phyloP scores from a whole-genome alignment of 92 coral and sea anemone species.

The Ricordea florida region DNA sequence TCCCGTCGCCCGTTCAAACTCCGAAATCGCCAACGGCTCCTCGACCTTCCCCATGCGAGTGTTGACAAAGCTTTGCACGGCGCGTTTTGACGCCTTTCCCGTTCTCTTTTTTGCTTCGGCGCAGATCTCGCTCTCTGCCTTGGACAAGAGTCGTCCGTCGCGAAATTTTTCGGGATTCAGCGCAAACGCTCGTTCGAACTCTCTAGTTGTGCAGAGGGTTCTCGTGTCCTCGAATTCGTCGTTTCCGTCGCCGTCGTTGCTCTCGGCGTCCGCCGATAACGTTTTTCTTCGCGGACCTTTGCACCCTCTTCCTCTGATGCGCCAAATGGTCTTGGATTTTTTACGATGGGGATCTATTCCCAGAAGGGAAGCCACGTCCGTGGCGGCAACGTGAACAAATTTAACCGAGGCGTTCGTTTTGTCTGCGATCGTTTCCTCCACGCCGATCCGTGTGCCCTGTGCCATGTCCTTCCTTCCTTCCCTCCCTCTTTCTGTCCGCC shows the following conservation, averaged over 20 bases:
- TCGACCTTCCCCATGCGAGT: neutral
- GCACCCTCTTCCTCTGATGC: slow-evolving; percentile 1
- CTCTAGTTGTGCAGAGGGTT: no score
- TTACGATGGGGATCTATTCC: neutral
- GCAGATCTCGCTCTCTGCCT: neutral
- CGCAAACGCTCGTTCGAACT: no score
- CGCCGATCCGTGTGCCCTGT: no score
- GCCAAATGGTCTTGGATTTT: neutral
- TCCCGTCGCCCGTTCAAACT: neutral
- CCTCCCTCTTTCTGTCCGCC: no score
- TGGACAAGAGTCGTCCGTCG: neutral
- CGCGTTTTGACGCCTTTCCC: neutral
- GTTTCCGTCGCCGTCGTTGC: no score
- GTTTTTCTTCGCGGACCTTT: neutral
- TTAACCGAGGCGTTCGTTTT: neutral
- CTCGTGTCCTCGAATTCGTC: no score
- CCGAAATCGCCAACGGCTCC: neutral
- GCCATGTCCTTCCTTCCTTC: no score
- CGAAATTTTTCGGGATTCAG: no score
- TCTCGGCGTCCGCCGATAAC: no score
- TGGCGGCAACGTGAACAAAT: neutral
- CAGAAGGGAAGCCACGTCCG: neutral
- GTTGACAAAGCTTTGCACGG: neutral
- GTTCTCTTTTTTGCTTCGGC: neutral
- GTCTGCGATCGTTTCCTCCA: neutral